These are phyloP conservation scores for Drosophila infuscata DNA, from an alignment of 2,888 invertebrate species.

Conservation along the genomic window DNA sequence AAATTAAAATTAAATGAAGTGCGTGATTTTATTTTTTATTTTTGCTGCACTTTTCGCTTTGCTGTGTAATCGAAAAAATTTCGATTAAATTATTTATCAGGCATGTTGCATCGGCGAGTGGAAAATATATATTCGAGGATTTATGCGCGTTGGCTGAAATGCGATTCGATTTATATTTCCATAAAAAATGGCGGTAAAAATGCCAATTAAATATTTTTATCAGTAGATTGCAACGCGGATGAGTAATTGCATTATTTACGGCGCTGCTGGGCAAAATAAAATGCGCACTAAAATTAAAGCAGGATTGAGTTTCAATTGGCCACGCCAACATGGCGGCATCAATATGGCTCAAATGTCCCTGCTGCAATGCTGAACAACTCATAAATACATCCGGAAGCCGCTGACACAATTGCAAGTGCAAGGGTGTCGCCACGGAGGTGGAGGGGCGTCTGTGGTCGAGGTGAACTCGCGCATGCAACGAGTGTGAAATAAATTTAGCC, in stretches of 20 bases:
- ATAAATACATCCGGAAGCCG: slow-evolving; percentile 70
- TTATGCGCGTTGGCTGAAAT: slow-evolving; percentile 74
- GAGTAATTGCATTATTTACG: slow-evolving; percentile 81
- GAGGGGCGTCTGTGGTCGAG: neutral
- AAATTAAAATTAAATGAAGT: slow-evolving; percentile 80
- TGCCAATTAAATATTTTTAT: slow-evolving; percentile 80
- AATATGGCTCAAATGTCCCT: slow-evolving; percentile 57
- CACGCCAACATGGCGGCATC: slow-evolving; percentile 51
- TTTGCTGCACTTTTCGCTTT: slow-evolving; percentile 25
- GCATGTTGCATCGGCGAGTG: slow-evolving; percentile 55
- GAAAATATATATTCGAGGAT: slow-evolving; percentile 48
- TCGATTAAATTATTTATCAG: slow-evolving; percentile 81
- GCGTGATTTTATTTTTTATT: slow-evolving; percentile 63
- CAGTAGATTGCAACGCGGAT: slow-evolving; percentile 75
- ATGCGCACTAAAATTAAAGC: slow-evolving; percentile 61
- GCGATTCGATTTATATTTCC: slow-evolving; percentile 66
- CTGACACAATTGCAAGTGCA: slow-evolving; percentile 52
- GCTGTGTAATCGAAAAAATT: slow-evolving; percentile 64
- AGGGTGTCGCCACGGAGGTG: neutral
- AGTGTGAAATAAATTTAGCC: slow-evolving; percentile 77
- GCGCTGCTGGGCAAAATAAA: slow-evolving; percentile 26
- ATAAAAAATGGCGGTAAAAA: slow-evolving; percentile 27
- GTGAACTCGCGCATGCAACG: slow-evolving; percentile 50
- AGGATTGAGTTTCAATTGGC: slow-evolving; percentile 66
- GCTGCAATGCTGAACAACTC: slow-evolving; percentile 18